These are phyloP conservation scores for Passer domesticus DNA, from an alignment of 2,113 vertebrate genomes.

Conservation along the genomic window DNA sequence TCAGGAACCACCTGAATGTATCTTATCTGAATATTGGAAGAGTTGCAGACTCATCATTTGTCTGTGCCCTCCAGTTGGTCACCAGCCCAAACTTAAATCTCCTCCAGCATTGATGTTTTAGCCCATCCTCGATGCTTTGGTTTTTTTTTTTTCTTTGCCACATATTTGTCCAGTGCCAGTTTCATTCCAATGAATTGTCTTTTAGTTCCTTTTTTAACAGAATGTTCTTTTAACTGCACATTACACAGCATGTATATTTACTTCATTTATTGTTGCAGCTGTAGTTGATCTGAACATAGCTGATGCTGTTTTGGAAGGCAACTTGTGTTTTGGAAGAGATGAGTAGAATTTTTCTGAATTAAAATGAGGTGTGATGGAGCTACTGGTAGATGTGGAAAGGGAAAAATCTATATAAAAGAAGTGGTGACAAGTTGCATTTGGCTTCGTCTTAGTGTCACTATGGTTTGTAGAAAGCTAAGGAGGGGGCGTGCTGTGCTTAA, in stretches of 20 bases:
- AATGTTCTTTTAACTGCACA: background rate
- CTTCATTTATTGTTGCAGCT: background rate
- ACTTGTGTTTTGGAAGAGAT: background rate
- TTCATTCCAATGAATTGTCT: background rate
- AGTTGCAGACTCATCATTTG: background rate
- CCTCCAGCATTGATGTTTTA: background rate
- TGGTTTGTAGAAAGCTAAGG: background rate
- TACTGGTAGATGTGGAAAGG: background rate
- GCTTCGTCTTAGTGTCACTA: background rate
- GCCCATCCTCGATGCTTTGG: background rate
- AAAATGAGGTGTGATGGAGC: background rate
- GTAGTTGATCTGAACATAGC: background rate
- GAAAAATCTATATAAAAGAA: background rate
- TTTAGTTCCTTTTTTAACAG: background rate
- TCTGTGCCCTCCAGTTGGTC: background rate
- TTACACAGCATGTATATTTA: background rate
- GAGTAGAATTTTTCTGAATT: conserved; percentile 2
- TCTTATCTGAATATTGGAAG: background rate
- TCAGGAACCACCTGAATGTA: background rate
- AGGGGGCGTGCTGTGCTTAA: background rate
- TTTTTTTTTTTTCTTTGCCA: background rate
- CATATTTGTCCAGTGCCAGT: background rate
- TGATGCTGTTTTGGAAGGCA: background rate
- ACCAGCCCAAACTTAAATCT: background rate
- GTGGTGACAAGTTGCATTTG: background rate